Evolutionary conservation across 2,113 vertebrate species (phyloP).

Genomic region (Corythornis vintsioides): DNA sequence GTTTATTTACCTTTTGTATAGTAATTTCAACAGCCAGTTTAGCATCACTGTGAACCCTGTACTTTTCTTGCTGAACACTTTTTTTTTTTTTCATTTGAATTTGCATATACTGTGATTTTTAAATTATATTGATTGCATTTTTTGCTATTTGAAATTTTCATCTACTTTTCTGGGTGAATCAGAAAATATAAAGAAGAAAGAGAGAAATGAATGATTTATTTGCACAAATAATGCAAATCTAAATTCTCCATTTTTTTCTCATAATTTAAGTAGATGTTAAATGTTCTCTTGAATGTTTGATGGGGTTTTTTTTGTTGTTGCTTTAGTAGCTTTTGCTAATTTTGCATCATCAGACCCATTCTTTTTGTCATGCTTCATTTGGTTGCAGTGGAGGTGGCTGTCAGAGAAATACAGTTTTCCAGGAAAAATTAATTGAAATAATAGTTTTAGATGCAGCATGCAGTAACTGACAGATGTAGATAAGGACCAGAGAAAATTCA

Average conservation of each 20-base stretch:
- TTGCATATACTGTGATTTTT: not conserved
- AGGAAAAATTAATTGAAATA: slow-evolving; percentile 23
- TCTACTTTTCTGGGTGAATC: not conserved
- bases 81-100: not conserved
- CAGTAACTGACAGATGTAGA: slow-evolving; percentile 22
- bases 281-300: not conserved
- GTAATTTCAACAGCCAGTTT: not conserved
- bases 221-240: not conserved
- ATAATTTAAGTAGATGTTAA: not conserved
- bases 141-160: not conserved
- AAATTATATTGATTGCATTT: not conserved
- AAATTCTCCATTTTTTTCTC: not conserved
- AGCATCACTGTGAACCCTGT: not conserved
- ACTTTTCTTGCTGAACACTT: not conserved
- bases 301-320: not conserved
- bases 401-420: slow-evolving; percentile 38
- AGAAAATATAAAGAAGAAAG: not conserved
- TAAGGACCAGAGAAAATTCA: slow-evolving; percentile 29
- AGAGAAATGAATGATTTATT: not conserved
- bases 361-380: slow-evolving; percentile 30
- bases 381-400: slow-evolving; percentile 39
- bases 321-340: not conserved
- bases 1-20: rapidly evolving
- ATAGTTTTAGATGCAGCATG: not conserved
- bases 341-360: not conserved